Percentiles rank a stretch among this genome's conserved stretches.
Conservation (phyloP, 2,797 vertebrate species). For the Gymnocypris eckloni region DNA sequence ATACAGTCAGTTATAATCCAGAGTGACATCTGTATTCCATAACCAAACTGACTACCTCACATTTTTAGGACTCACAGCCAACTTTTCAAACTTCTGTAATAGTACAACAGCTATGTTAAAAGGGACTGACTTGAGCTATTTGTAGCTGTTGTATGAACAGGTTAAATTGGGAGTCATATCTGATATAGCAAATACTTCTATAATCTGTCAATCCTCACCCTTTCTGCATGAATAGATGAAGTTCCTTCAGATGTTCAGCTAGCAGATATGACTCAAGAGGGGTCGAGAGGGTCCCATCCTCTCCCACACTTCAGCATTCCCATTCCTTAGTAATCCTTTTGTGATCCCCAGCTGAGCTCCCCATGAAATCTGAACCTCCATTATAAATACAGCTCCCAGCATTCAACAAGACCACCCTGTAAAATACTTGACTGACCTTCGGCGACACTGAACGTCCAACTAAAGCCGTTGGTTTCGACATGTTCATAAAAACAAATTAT, state of each 20-base stretch:
- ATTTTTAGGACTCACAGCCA: not conserved
- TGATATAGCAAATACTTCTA: not conserved
- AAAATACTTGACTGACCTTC: constrained; percentile 38
- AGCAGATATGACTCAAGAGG: constrained; percentile 58
- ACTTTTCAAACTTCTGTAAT: not conserved
- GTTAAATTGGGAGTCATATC: not conserved
- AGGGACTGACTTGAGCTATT: not conserved
- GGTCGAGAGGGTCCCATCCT: constrained; percentile 63
- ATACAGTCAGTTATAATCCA: not conserved
- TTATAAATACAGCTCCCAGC: constrained; percentile 75
- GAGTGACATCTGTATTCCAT: not conserved
- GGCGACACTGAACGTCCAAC: not conserved
- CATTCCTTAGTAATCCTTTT: constrained; percentile 72
- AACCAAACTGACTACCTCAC: not conserved
- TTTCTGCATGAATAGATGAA: constrained; percentile 20
- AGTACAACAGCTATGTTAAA: not conserved
- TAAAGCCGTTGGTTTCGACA: not conserved
- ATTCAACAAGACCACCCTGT: constrained; percentile 73
- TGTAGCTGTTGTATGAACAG: not conserved
- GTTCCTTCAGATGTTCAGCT: constrained; percentile 67
- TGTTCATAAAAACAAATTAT: constrained; percentile 33
- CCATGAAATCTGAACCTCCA: constrained; percentile 74
- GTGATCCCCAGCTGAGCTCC: constrained; percentile 72
- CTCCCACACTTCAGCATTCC: constrained; percentile 65
- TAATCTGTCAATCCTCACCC: not conserved